Evolutionary conservation across 2,888 invertebrate species (phyloP).

Genomic region (Coelinius sp.): DNA sequence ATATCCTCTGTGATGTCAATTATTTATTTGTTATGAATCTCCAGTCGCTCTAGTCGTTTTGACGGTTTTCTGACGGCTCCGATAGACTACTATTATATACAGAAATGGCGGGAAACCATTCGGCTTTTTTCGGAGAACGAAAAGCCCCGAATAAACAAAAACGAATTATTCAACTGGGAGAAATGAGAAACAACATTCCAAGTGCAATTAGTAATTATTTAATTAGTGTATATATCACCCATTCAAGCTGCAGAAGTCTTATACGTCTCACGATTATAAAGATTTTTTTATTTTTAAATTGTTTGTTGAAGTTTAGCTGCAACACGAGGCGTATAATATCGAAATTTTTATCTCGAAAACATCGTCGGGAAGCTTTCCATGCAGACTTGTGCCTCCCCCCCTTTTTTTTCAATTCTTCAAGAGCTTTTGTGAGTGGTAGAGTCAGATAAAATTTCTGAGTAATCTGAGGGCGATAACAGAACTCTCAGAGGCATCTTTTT

Average conservation of each 20-base stretch:
- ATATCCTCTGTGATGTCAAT: background rate
- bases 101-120: background rate
- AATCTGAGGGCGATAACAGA: no score
- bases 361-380: constrained; percentile 24
- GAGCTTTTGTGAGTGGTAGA: background rate
- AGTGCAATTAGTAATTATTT: constrained; percentile 55
- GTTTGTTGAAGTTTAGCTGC: constrained; percentile 13
- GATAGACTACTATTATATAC: no score
- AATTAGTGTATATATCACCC: constrained; percentile 56
- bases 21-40: background rate
- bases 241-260: constrained; percentile 61
- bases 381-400: constrained; percentile 31
- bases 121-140: background rate
- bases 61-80: background rate
- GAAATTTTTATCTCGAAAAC: constrained; percentile 19
- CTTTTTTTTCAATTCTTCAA: background rate
- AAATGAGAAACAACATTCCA: background rate
- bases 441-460: background rate
- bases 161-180: background rate
- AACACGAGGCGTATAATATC: constrained; percentile 35
- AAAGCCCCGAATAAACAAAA: background rate
- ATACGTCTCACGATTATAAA: constrained; percentile 51
- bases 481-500: no score
- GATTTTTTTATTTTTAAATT: constrained; percentile 31
- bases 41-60: background rate